A percentile compares a stretch with the other conserved stretches of the same genome.
Evolutionary conservation across 2,888 invertebrate genomes (phyloP).

Genomic region (Synergus itoensis): DNA sequence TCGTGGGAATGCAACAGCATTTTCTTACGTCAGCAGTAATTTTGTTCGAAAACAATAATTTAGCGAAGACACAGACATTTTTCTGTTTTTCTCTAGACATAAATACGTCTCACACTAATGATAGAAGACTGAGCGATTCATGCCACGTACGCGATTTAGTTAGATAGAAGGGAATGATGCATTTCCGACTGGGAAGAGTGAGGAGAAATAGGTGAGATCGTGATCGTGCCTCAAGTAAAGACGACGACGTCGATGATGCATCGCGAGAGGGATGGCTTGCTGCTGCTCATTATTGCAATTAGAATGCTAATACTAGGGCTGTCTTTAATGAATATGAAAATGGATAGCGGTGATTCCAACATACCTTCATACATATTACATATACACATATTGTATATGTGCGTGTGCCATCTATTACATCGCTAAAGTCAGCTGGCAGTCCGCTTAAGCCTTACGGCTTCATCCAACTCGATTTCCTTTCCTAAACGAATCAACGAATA

Average conservation of each 20-base stretch:
- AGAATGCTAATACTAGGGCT: constrained; percentile 65
- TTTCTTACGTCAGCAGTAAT: neutral
- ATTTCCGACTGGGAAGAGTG: constrained; percentile 19
- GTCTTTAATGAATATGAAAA: constrained; percentile 57
- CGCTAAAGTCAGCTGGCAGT: constrained; percentile 31
- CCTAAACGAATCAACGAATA: constrained; percentile 31
- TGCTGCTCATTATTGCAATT: constrained; percentile 69
- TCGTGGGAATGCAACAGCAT: neutral
- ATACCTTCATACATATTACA: constrained; percentile 19
- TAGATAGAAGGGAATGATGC: constrained; percentile 15
- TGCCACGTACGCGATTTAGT: constrained; percentile 29
- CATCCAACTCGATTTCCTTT: constrained; percentile 33
- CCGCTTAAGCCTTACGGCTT: constrained; percentile 42
- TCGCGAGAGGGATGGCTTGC: constrained; percentile 51
- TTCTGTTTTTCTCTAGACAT: neutral
- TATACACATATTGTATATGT: neutral
- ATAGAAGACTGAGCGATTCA: constrained; percentile 15
- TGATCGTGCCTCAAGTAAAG: constrained; percentile 42
- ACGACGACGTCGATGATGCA: constrained; percentile 57
- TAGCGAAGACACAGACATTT: neutral
- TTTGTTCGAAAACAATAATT: neutral
- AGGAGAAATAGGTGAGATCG: constrained; percentile 20
- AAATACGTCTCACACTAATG: constrained; percentile 23
- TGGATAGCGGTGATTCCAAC: constrained; percentile 53
- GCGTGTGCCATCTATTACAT: constrained; percentile 6